Base-by-base conservation (phyloP, 2,113 vertebrate genomes). In the Jaculus jaculus region DNA sequence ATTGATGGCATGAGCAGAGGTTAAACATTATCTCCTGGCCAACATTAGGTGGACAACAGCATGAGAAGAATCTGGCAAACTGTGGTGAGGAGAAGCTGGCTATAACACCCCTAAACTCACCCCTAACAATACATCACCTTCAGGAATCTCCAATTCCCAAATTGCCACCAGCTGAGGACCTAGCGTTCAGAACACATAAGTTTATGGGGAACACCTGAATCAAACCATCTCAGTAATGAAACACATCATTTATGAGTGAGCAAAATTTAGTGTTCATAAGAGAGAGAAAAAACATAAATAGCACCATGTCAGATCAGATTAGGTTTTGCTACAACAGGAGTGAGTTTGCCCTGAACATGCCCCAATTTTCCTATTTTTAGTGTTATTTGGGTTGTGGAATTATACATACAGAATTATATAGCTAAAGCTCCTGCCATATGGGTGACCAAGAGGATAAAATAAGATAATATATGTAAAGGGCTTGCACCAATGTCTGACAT, bases 381-480 rank as follows among this genome's bases (percentile, higher is more conserved):
- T 79, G 47, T 10, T 90, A 78, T 92, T 77, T 39, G 12, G 30
- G 42, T 37, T 73, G 2, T 74, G 65, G 37, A 77, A 65, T 68
- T 94, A 2, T 47, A 82, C 23, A 61, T 84, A 72, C 84, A 47
- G 7, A 37, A 74, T 88, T 75, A 18, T 87, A 32, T 1, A 77
- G 37, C 24, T 82, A 1, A 39, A 32, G 26, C 54, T 69, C 26
- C 74, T 92, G 10, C 60, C 51, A 77, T 79, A 61, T 69, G 83
- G 24, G 2, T 78, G 34, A 10, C 54, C 78, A 34, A 20, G 18
- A 92, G 39, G 66, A 92, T 79, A 88, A 92, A 96, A n/a, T 88
- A 77, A 74, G 30, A 92, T 87, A 79, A 47, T 92, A 83, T 54
- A 23, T n/a, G 54, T 63, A 78, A 93, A 92, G 15, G 11, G 21